Base-by-base conservation (phyloP, 2,113 vertebrate genomes). In the Piaya cayana region DNA sequence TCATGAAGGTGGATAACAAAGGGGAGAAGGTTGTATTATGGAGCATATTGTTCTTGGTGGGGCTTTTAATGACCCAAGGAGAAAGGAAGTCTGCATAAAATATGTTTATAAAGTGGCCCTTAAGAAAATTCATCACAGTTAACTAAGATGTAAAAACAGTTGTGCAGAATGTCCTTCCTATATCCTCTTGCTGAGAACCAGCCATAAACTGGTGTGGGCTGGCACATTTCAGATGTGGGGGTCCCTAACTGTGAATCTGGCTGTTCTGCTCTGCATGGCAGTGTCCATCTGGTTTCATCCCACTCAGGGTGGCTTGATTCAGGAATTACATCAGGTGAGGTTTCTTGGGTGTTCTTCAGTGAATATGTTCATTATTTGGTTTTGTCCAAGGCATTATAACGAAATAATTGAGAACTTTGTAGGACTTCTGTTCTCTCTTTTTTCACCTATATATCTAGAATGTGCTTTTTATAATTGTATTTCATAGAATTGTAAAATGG, bases 221-320 rank as follows among this genome's bases (percentile, higher is more conserved):
- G 58, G n/a, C 2, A 2, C 6, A 2, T 43, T 62, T 65, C 39
- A 72, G 68, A 82, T 79, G 20, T 9, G 30, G 27, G 39, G 36
- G n/a, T 30, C 5, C 1, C 45, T 21, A 32, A 17, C 32, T 3
- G 22, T 68, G 59, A 37, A 32, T 37, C 53, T 45, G 60, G 17
- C 72, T 67, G 27, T n/a, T 69, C 56, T 50, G 47, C 53, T 72
- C 62, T 37, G 43, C 53, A 36, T 2, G 2, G 70, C 53, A 64
- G 27, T 1, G 1, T 20, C 30, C 3, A 0, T 3, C 0, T 1
- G 68, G 34, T 12, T 26, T 88, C 69, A 37, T 23, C 39, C 25
- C 12, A 5, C 11, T 37, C 5, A 2, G 42, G 21, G 74, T 27
- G 9, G 10, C 58, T 68, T 2, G 0, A 60, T 76, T 63, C 49